Evolutionary conservation across 2,888 invertebrate genomes (phyloP).

Genomic region (Salticus scenicus): DNA sequence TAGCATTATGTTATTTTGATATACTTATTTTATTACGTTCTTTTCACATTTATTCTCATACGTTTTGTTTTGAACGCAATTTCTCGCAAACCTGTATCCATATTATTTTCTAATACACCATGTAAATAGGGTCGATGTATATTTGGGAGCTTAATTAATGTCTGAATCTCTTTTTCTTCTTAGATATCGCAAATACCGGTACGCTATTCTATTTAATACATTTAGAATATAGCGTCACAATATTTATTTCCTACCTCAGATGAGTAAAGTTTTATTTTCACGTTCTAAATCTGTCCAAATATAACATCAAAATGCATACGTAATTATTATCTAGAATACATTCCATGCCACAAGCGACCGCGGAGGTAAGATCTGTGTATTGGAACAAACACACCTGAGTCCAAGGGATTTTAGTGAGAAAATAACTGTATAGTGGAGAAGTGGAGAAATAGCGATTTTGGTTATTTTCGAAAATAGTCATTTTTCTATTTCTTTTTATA

Average conservation of each 20-base stretch:
- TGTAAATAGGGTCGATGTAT: no score
- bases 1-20: no score
- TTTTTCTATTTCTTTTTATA: no score
- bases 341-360: neutral
- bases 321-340: neutral
- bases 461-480: no score
- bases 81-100: no score
- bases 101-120: no score
- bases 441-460: no score
- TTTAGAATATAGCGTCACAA: neutral
- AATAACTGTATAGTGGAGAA: no score
- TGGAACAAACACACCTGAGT: constrained; percentile 11
- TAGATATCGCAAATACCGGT: neutral
- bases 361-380: neutral
- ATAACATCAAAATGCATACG: constrained; percentile 1
- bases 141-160: constrained; percentile 5
- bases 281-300: neutral
- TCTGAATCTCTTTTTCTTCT: neutral
- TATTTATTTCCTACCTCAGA: neutral
- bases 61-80: no score
- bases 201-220: neutral
- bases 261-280: neutral
- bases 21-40: no score
- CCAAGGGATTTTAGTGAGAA: neutral
- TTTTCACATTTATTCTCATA: no score